Evolutionary conservation across 2,888 invertebrate genomes (phyloP).

Genomic region (Timema cristinae): DNA sequence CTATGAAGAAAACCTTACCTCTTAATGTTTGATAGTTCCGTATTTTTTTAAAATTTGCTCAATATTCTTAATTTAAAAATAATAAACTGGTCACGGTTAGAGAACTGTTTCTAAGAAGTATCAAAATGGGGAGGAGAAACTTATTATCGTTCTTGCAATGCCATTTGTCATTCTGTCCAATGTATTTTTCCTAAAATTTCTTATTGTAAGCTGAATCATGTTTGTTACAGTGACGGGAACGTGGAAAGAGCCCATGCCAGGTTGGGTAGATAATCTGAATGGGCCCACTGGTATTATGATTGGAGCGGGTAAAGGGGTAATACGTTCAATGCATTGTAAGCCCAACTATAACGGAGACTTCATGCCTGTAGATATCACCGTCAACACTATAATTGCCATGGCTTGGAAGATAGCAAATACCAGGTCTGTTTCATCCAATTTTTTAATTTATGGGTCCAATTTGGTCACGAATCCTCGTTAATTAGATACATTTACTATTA

Average conservation of each 20-base stretch:
- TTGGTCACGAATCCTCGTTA: too few species aligned
- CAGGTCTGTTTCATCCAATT: constrained; percentile 13
- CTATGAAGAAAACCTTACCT: too few species aligned
- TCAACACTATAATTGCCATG: constrained; percentile 44
- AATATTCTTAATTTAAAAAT: too few species aligned
- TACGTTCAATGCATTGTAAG: constrained; percentile 43
- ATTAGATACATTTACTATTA: too few species aligned
- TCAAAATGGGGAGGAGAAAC: too few species aligned
- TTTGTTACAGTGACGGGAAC: constrained; percentile 43
- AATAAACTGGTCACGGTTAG: too few species aligned
- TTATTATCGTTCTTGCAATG: not conserved
- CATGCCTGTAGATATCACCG: constrained; percentile 38
- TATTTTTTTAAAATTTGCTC: too few species aligned
- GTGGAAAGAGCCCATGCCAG: constrained; percentile 39
- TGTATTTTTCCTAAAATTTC: not conserved
- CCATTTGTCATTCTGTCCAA: not conserved
- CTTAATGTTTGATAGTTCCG: too few species aligned
- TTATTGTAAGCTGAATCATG: not conserved
- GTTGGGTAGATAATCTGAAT: constrained; percentile 51
- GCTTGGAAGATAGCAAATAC: constrained; percentile 41
- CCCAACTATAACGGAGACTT: constrained; percentile 33
- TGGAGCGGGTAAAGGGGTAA: constrained; percentile 43
- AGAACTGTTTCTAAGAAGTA: too few species aligned
- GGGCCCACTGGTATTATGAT: constrained; percentile 46
- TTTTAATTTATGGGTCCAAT: too few species aligned